Percentiles rank a stretch among this genome's conserved stretches.
These are phyloP conservation scores for Anolis sagrei DNA, from an alignment of 2,113 vertebrate genomes.

Conservation along the genomic window DNA sequence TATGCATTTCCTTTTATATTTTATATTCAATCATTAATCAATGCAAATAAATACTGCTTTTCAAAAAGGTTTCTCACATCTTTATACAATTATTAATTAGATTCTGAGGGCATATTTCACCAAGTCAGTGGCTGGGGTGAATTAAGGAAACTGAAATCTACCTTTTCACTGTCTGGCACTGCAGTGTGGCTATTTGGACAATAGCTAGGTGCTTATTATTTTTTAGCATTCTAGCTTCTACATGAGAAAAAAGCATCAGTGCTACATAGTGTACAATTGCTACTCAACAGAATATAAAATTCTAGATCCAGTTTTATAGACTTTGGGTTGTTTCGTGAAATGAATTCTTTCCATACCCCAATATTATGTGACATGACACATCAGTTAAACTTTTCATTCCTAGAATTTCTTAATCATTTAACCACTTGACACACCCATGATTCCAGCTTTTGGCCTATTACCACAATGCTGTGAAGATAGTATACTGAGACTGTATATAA, in stretches of 20 bases:
- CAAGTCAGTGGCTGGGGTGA: constrained; percentile 1
- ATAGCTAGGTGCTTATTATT: neutral
- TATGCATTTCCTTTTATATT: constrained; percentile 2
- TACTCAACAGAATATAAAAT: constrained; percentile 46
- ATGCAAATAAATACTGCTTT: constrained; percentile 26
- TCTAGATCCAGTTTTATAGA: constrained; percentile 31
- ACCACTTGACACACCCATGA: constrained; percentile 10
- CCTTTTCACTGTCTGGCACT: constrained; percentile 43
- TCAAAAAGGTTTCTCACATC: constrained; percentile 8
- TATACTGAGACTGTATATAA: neutral
- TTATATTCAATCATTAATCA: constrained; percentile 13
- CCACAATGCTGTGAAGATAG: neutral
- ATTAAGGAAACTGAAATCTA: constrained; percentile 2
- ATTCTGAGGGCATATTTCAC: constrained; percentile 12
- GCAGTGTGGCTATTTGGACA: constrained; percentile 27
- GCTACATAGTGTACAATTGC: constrained; percentile 33
- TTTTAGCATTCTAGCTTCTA: constrained; percentile 34
- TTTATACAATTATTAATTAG: constrained; percentile 18
- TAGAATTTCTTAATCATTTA: constrained; percentile 26
- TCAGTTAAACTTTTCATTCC: neutral
- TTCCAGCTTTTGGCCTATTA: neutral
- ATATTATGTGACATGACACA: constrained; percentile 7
- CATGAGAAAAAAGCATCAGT: constrained; percentile 56
- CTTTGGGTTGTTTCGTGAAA: constrained; percentile 44
- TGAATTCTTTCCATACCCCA: constrained; percentile 15